phyloP scores from a whole-genome alignment of 2,797 vertebrate genomes.

The Momotus momota region DNA sequence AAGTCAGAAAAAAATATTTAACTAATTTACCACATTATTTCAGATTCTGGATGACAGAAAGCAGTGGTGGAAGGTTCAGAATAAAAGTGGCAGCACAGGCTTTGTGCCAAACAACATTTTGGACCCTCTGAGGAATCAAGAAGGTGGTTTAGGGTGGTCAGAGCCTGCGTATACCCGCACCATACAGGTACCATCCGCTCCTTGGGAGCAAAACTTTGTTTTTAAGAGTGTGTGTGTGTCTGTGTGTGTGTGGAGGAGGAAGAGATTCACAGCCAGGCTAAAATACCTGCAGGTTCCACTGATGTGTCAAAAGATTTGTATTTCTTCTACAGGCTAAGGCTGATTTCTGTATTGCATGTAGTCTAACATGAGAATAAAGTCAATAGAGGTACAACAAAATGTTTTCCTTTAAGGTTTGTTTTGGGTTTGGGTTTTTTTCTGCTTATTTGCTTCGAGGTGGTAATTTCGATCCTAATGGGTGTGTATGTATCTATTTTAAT shows the following conservation, averaged over 20 bases:
- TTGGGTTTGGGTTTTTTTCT: neutral
- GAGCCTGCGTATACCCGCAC: conserved; percentile 91
- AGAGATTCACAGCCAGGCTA: neutral
- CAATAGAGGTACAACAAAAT: neutral
- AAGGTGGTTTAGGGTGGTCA: conserved; percentile 76
- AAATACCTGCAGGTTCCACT: neutral
- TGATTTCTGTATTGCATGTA: neutral
- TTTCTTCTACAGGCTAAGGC: neutral
- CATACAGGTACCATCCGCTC: conserved; percentile 84
- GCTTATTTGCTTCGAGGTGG: neutral
- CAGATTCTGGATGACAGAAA: conserved; percentile 97
- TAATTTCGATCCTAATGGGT: neutral
- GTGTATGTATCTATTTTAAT: conserved; percentile 56
- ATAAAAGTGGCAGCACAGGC: conserved; percentile 83
- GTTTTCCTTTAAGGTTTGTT: neutral
- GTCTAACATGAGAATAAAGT: neutral
- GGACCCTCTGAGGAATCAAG: conserved; percentile 83
- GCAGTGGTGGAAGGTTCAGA: conserved; percentile 98
- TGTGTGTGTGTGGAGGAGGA: neutral
- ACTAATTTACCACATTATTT: neutral
- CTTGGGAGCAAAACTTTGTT: neutral
- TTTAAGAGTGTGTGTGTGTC: neutral
- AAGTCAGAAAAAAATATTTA: neutral
- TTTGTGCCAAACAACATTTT: conserved; percentile 99
- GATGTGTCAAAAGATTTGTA: accelerated